Evolutionary conservation across 23 tunicate genomes (phyloP).

Genomic region (Phallusia fumigata): DNA sequence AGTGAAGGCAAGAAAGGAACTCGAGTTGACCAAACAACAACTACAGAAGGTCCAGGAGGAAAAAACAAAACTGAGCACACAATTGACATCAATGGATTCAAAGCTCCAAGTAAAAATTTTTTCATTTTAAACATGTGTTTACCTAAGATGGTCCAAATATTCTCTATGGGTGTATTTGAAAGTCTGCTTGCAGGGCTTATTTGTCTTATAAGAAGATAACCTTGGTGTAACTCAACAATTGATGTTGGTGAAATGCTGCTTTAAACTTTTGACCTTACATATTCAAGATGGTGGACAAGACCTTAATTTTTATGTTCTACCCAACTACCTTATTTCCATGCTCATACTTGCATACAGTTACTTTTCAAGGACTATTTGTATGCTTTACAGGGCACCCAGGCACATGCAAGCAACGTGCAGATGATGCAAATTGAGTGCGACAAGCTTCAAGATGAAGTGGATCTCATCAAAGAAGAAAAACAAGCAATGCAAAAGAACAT

Average conservation of each 20-base stretch:
- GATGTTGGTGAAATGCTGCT: too few relatives aligned
- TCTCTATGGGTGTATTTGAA: too few relatives aligned
- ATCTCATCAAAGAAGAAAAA: constrained; percentile 58
- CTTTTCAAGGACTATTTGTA: background rate
- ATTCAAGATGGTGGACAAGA: background rate
- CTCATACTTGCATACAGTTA: background rate
- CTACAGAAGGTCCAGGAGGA: constrained; percentile 52
- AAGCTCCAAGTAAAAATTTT: constrained; percentile 36
- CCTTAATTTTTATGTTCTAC: background rate
- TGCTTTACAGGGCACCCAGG: constrained; percentile 62
- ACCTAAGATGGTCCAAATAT: too few relatives aligned
- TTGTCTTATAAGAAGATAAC: too few relatives aligned
- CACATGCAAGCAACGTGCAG: constrained; percentile 78
- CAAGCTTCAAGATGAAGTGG: constrained; percentile 74
- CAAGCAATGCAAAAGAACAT: constrained; percentile 41
- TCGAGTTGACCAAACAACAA: constrained; percentile 49
- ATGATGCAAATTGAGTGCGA: constrained; percentile 89
- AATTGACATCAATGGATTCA: constrained; percentile 30
- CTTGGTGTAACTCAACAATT: too few relatives aligned
- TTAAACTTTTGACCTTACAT: too few relatives aligned
- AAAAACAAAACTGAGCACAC: constrained; percentile 27
- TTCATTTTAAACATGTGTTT: background rate
- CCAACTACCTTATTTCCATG: background rate
- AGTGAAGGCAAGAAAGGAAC: constrained; percentile 86
- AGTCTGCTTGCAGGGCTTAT: too few relatives aligned